Conservation (phyloP, 2,888 invertebrate species). For the Drosophila neonasuta region DNA sequence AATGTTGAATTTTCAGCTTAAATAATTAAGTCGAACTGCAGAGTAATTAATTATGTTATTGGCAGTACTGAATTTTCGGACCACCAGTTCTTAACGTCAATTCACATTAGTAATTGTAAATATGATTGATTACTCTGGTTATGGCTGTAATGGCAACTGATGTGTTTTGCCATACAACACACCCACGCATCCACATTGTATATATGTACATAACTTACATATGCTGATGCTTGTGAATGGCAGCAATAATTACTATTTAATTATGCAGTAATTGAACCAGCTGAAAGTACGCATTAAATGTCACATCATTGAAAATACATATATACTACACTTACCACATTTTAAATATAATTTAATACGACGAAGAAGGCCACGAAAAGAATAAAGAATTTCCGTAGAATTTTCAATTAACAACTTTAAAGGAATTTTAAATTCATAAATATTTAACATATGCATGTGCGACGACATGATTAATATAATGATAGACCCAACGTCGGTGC, state of each 20-base stretch:
- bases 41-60: conserved; percentile 1
- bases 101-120: conserved; percentile 22
- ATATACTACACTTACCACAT: not conserved
- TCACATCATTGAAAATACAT: not conserved
- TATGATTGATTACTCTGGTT: conserved; percentile 49
- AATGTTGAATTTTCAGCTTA: not conserved
- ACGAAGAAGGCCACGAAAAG: not conserved
- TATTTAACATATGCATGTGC: not conserved
- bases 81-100: not conserved
- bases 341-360: not conserved
- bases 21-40: conserved; percentile 10
- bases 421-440: conserved; percentile 27
- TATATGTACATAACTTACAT: not conserved
- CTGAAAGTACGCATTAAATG: conserved; percentile 8
- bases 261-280: conserved; percentile 22
- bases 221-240: conserved; percentile 18
- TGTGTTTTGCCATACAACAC: conserved; percentile 3
- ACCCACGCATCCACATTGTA: not conserved
- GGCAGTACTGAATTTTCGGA: not conserved
- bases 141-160: conserved; percentile 6
- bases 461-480: conserved; percentile 23
- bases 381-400: not conserved
- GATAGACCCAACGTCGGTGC: conserved; percentile 7
- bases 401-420: not conserved
- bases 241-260: conserved; percentile 45